Percentiles rank a stretch among this genome's conserved stretches.
Conservation (phyloP, 2,888 invertebrate species). For the Heterodera filipjevi region DNA sequence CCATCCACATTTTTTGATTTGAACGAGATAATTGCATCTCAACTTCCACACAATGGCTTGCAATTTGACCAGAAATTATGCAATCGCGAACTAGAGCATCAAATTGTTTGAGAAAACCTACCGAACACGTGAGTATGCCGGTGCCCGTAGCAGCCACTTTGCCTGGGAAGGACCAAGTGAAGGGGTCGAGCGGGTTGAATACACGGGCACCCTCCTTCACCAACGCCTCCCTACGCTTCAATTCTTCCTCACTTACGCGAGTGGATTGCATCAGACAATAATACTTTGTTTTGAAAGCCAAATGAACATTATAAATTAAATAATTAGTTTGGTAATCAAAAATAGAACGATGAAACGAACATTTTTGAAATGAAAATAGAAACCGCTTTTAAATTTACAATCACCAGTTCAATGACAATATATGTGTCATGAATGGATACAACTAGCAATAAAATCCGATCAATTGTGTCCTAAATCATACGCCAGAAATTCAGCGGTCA, state of each 20-base stretch:
- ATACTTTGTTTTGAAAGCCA: constrained; percentile 41
- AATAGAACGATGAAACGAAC: too few relatives aligned
- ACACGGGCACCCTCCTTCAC: constrained; percentile 30
- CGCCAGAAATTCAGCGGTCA: constrained; percentile 56
- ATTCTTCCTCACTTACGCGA: constrained; percentile 47
- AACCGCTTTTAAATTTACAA: too few relatives aligned
- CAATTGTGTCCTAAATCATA: not conserved
- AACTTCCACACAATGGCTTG: too few relatives aligned
- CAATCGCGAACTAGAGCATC: not conserved
- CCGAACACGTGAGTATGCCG: not conserved
- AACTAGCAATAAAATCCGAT: not conserved
- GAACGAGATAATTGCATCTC: too few relatives aligned
- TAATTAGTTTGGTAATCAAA: too few relatives aligned
- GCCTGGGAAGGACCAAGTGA: constrained; percentile 59
- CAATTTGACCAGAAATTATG: too few relatives aligned
- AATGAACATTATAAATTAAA: too few relatives aligned
- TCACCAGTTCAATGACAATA: not conserved
- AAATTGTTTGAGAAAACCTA: not conserved
- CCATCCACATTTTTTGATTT: too few relatives aligned
- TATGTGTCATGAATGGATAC: not conserved
- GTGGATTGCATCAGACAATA: constrained; percentile 58
- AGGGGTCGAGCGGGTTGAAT: constrained; percentile 49
- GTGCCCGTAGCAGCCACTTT: constrained; percentile 43
- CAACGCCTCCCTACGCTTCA: constrained; percentile 34
- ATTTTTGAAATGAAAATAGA: too few relatives aligned